phyloP scores from a whole-genome alignment of 2,797 vertebrate species.

The Ispidina picta region DNA sequence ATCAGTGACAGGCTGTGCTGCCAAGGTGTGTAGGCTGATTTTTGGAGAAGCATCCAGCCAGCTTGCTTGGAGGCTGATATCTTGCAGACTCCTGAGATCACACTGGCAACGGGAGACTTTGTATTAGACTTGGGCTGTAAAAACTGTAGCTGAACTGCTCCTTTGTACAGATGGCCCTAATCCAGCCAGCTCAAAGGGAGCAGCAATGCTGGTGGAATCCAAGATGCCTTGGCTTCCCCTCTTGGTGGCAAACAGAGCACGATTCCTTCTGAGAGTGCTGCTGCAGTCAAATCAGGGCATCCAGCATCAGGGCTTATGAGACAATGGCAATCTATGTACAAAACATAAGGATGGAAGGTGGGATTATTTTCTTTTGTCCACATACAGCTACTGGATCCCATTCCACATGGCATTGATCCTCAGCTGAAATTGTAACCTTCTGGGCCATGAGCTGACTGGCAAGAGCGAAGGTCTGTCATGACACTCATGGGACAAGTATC shows the following conservation, averaged over 20 bases:
- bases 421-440: neutral
- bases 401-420: neutral
- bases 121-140: neutral
- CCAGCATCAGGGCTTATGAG: neutral
- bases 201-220: neutral
- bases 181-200: neutral
- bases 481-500: neutral
- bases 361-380: neutral
- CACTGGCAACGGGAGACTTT: neutral
- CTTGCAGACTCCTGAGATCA: neutral
- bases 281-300: neutral
- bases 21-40: constrained; percentile 49
- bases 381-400: neutral
- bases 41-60: constrained; percentile 19
- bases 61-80: neutral
- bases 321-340: neutral
- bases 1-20: constrained; percentile 4
- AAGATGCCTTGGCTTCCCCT: neutral
- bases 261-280: neutral
- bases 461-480: neutral
- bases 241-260: neutral
- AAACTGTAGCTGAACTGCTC: neutral
- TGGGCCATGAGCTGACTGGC: neutral
- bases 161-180: neutral
- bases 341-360: neutral